These are phyloP conservation scores for Catalaphyllia jardinei DNA, from an alignment of 64 coral and sea anemone genomes.

Conservation along the genomic window DNA sequence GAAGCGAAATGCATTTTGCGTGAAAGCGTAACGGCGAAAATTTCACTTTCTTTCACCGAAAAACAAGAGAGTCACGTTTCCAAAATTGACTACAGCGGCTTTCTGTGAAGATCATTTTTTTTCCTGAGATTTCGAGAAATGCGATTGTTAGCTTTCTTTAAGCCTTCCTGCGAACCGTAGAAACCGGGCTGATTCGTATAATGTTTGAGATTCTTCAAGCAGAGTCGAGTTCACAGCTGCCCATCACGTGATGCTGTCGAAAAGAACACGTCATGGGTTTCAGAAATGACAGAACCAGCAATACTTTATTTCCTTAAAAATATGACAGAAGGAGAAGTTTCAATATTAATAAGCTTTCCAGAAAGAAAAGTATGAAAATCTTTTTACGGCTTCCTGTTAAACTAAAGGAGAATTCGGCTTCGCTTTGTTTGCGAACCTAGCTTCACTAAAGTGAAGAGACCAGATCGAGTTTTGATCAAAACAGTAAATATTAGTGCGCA, in stretches of 20 bases:
- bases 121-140: background rate
- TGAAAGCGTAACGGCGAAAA: background rate
- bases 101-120: background rate
- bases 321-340: too few relatives aligned
- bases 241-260: conserved; percentile 16
- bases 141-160: too few relatives aligned
- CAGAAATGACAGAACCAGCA: background rate
- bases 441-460: too few relatives aligned
- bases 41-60: conserved; percentile 10
- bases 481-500: too few relatives aligned
- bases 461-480: too few relatives aligned
- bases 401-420: too few relatives aligned
- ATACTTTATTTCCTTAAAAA: background rate
- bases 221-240: background rate
- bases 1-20: background rate
- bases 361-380: too few relatives aligned
- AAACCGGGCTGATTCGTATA: background rate
- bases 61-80: background rate
- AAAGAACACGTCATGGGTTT: background rate
- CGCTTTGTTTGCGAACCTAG: too few relatives aligned
- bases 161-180: too few relatives aligned
- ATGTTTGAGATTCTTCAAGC: background rate
- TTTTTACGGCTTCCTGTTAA: too few relatives aligned
- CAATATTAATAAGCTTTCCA: too few relatives aligned
- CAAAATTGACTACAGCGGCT: background rate